phyloP scores from a whole-genome alignment of 2,797 vertebrate genomes.

The Bovichtus variegatus region DNA sequence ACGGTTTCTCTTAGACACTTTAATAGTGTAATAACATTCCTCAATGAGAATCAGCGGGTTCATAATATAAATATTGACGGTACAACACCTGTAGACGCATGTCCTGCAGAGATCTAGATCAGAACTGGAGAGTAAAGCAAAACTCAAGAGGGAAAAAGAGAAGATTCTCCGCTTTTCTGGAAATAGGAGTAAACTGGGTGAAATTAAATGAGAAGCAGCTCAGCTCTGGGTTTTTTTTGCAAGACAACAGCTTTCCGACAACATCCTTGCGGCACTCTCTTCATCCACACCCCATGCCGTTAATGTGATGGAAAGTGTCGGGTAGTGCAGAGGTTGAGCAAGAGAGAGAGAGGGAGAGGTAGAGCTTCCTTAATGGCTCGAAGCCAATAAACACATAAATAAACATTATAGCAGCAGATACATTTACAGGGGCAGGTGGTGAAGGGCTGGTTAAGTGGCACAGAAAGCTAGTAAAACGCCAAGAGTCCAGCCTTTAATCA shows the following conservation, averaged over 20 bases:
- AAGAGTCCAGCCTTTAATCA: conserved; percentile 83
- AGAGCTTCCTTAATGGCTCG: conserved; percentile 73
- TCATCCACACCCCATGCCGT: conserved; percentile 52
- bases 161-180: not conserved
- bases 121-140: not conserved
- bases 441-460: conserved; percentile 79
- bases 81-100: not conserved
- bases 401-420: conserved; percentile 79
- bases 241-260: conserved; percentile 9
- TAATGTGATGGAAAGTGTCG: conserved; percentile 63
- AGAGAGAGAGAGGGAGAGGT: conserved; percentile 25
- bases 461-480: conserved; percentile 79
- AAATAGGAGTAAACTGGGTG: not conserved
- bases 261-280: conserved; percentile 16
- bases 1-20: not conserved
- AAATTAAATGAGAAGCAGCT: conserved; percentile 12
- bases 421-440: conserved; percentile 82
- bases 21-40: not conserved
- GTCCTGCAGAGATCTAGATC: not conserved
- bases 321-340: conserved; percentile 32
- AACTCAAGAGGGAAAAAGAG: not conserved
- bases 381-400: conserved; percentile 84
- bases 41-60: not conserved
- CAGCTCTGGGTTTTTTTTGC: conserved; percentile 4
- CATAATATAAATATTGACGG: not conserved